Evolutionary conservation across 2,888 invertebrate genomes (phyloP), one percentile per base, ranked within the genome.

Genomic region (Nebria salina): DNA sequence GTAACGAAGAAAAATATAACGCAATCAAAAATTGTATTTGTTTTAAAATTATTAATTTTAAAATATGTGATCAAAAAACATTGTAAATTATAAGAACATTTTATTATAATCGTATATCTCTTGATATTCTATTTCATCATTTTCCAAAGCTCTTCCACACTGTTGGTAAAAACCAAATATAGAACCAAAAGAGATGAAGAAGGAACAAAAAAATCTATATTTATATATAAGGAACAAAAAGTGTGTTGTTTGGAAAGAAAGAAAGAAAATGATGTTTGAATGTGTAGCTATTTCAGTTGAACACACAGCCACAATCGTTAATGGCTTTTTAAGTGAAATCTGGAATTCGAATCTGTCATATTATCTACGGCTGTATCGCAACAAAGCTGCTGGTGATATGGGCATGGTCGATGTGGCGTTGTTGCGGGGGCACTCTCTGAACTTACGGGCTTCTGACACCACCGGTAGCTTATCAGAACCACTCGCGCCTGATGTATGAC

Each of bases 261-360:
- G 42, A 70, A 20, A 70, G 20, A 20, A 25, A 11, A 25, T 70
- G 25, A 13, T 70, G 70, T 70, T 4, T 20, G 70, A 26, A 70
- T 11, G 11, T 20, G 70, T 70, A 70, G 70, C 5, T 70, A 26
- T 70, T 34, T 70, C 70, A 34, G 26, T 70, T 20, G 2, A 9
- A 26, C 70, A 34, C 70, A 70, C 34, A 26, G 65, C 65, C 75
- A 25, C 66, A 41, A 75, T 75, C 82, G 85, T 85, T 87, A 87
- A 87, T 87, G 86, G 86, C 85, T 86, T 86, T 86, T 87, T 86
- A 87, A 87, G 87, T 86, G 87, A 87, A 86, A 86, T 86, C 85
- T 83, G 84, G 85, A 86, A 86, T 86, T 87, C 84, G 85, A 86
- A 86, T 86, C 86, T 86, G 85, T 86, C 86, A 85, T 83, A 72